Conservation (phyloP, 2,888 invertebrate genomes). For the Acrobasis suavella region DNA sequence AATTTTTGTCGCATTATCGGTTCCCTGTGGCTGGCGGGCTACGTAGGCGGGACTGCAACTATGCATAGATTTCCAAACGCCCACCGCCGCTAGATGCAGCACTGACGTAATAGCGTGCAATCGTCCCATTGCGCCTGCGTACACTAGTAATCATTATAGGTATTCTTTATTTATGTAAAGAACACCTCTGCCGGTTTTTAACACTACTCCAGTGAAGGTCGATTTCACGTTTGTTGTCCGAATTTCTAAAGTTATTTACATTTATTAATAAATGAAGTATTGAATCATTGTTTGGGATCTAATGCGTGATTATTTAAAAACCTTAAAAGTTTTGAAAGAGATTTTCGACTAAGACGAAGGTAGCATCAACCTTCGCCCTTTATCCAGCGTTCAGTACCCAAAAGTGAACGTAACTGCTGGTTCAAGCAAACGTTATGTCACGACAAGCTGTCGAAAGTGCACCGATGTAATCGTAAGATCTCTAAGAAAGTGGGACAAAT, state of each 20-base stretch:
- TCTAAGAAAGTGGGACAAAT: constrained; percentile 68
- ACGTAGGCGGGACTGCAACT: constrained; percentile 42
- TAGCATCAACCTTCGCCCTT: constrained; percentile 10
- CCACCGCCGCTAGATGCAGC: constrained; percentile 43
- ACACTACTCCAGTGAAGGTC: constrained; percentile 2
- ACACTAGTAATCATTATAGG: constrained; percentile 34
- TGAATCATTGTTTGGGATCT: constrained; percentile 1
- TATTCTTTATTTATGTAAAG: constrained; percentile 28
- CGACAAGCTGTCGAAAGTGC: constrained; percentile 55
- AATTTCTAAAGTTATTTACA: constrained; percentile 6
- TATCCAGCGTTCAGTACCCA: constrained; percentile 19
- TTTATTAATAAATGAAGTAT: constrained; percentile 7
- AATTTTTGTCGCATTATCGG: not conserved
- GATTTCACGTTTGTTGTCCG: constrained; percentile 19
- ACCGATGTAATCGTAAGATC: constrained; percentile 52
- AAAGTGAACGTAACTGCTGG: constrained; percentile 47
- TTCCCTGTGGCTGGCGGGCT: constrained; percentile 36
- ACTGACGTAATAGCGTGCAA: constrained; percentile 57
- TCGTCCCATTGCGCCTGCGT: constrained; percentile 44
- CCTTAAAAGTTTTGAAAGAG: not conserved
- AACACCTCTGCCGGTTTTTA: constrained; percentile 22
- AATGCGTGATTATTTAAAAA: not conserved
- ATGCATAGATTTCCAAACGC: constrained; percentile 38
- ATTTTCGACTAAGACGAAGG: not conserved
- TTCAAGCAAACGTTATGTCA: constrained; percentile 51